Evolutionary conservation across 2,888 invertebrate genomes (phyloP), one percentile per base, ranked within the genome.

Genomic region (Mimumesa dahlbomi): DNA sequence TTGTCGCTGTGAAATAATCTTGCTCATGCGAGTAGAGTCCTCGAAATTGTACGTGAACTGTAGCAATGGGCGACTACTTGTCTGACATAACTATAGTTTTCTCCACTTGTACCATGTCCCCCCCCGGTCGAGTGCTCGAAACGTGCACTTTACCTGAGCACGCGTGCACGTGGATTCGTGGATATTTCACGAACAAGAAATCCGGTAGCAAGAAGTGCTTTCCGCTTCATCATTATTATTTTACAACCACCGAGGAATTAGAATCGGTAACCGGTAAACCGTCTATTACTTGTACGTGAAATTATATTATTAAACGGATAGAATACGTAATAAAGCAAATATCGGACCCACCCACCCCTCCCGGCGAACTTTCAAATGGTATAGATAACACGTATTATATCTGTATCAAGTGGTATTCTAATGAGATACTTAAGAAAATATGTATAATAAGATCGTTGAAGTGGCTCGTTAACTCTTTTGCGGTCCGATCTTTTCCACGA

Each of bases 11-110:
- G 40, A 45, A 61, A 48, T 31, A 43, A 36, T 45, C 18, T 52
- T 36, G 58, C 21, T 18, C 25, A 9, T 43, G 43, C n/a, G 29
- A 53, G 53, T n/a, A 16, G 38, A 31, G 53, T 36, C 29, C 46
- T 59, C 64, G 71, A 66, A 71, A 69, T 58, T 59, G 69, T 25
- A 18, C 45, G 36, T 11, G 50, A 16, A 38, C 49, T 13, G 21
- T 34, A 38, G 45, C 54, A 50, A 58, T 46, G 63, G 57, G 34
- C n/a, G 40, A 42, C 58, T 61, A 69, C 79, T 79, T 69, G 78
- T 79, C 75, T 65, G 77, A 77, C 73, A 70, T 67, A 75, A 65
- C 75, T 74, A 71, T 48, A 57, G 72, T 70, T 73, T 79, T 49
- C 63, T 63, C 78, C 71, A 81, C 80, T 80, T 72, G 64, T 25